Base-by-base conservation (phyloP, 2,888 invertebrate genomes). In the Drosophila trichaetosa region DNA sequence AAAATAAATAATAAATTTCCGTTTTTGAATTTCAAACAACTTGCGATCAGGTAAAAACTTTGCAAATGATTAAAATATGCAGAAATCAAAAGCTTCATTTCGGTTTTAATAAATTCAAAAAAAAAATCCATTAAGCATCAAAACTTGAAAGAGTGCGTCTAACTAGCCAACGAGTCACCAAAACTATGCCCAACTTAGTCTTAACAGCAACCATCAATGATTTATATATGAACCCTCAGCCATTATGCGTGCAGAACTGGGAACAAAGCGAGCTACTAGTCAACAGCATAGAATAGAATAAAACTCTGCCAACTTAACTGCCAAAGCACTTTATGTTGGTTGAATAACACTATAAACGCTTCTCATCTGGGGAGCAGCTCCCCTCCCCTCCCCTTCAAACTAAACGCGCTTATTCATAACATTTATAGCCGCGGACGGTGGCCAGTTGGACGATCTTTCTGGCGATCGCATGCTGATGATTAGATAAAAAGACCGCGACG, bases 261-360 rank as follows among this genome's bases (percentile, higher is more conserved):
- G 65, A 79, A 61, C 27, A 46, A 60, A 61, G 40, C 68, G 40
- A 54, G 67, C 54, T 48, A 52, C 65, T 51, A 58, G 11, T 49
- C 58, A 64, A 54, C 52, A 46, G 38, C 51, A 48, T 21, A 58
- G 66, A 78, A 64, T 36, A 48, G 63, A 53, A 42, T 40, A 48
- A 57, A 69, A 80, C 73, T 80, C 72, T 86, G 74, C 62, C 69
- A 75, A 73, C 53, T 87, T 87, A 81, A 87, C 73, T 83, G 76
- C 82, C 78, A 4, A 2, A 40, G 58, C 59, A 68, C 48, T 80
- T 79, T 69, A 75, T 72, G 65, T 60, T 73, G 69, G 70, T 82
- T 83, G 79, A 83, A 88, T 75, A 85, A 76, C 86, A 89, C 88
- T 83, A 87, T 89, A 89, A 86, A 87, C 82, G 85, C 69, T 57